Base-by-base conservation (phyloP, 2,888 invertebrate species). In the Cantharis lateralis region DNA sequence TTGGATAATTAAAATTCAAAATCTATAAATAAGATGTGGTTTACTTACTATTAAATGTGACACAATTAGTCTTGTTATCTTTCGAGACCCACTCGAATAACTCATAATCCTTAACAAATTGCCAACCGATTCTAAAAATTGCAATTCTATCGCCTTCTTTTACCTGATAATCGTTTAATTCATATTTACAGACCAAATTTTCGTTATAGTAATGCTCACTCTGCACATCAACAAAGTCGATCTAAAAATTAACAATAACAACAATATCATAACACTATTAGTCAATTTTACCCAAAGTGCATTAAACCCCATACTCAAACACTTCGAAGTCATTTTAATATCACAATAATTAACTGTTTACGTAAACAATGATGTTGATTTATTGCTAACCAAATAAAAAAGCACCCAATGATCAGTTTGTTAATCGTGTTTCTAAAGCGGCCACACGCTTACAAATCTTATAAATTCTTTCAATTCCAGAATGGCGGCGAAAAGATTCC, bases 61-160 rank as follows among this genome's bases (percentile, higher is more conserved):
- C 85, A 15, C 72, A 75, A 63, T 76, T 78, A 13, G 68, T 68
- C 10, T 72, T 32, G 13, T 72, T 70, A 64, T 80, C 80, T 15
- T 83, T 62, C 3, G 85, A 82, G 20, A 82, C 86, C 87, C 87
- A 87, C 78, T 87, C 87, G 73, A 87, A 87, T 15, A 87, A 79
- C 24, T 86, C 75, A 77, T 86, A 87, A 77, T 87, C 87, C 73
- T 85, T 86, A n/a, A 87, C 83, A 71, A 83, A 84, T 62, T 79
- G 84, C 87, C 87, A 88, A 4, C 87, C 88, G n/a, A 87, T 77
- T 79, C 86, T 86, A 81, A 86, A 87, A 64, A 88, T 86, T 24
- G 86, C 87, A 61, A 88, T 82, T 70, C 87, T 82, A 78, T 87
- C 88, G 3, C 86, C 87, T 76, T 86, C 86, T 75, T 86, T 83